Evolutionary conservation across 2,797 vertebrate species (phyloP).

Genomic region (Oceanodroma leucorhoa): DNA sequence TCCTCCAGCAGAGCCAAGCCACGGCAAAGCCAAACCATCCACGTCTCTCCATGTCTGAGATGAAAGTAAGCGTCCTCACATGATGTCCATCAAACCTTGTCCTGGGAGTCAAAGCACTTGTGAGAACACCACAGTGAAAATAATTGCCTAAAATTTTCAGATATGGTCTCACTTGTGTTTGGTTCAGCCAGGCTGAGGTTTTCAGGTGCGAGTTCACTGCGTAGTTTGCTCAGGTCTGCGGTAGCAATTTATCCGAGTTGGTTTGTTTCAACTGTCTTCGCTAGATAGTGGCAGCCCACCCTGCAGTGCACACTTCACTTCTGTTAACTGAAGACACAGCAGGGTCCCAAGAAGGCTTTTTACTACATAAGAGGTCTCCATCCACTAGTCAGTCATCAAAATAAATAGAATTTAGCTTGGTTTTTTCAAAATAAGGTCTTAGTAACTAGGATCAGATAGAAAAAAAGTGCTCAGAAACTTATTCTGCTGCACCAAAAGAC

Average conservation of each 20-base stretch:
- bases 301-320: background rate
- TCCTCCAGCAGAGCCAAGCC: background rate
- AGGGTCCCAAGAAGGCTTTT: background rate
- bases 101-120: background rate
- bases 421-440: background rate
- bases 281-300: rapidly evolving
- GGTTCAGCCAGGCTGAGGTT: background rate
- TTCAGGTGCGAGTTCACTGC: background rate
- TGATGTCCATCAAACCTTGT: background rate
- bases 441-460: background rate
- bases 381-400: background rate
- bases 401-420: background rate
- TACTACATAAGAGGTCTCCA: background rate
- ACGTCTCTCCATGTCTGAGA: rapidly evolving
- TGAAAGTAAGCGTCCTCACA: rapidly evolving
- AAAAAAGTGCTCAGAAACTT: background rate
- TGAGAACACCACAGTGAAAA: background rate
- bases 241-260: background rate
- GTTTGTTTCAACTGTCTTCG: background rate
- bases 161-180: rapidly evolving
- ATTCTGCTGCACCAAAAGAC: background rate
- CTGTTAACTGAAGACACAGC: background rate
- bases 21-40: background rate
- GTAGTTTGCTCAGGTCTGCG: background rate
- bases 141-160: background rate